These are phyloP conservation scores for Pseudomyrmex flavicornis DNA, from an alignment of 1,140 invertebrate species.

Conservation along the genomic window DNA sequence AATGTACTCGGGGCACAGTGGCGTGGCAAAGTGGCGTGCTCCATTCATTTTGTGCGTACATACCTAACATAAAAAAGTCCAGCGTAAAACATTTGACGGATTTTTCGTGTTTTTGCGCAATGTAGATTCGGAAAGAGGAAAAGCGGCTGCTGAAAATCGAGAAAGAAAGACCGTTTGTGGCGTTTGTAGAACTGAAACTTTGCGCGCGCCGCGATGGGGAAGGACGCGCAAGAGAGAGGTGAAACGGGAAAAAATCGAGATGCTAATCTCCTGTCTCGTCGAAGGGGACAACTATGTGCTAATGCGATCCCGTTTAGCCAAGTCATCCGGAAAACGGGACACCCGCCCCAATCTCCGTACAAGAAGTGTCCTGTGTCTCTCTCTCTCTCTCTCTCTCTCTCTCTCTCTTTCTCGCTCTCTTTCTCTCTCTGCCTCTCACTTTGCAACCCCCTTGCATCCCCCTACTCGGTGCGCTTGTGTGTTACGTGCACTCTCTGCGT, in stretches of 20 bases:
- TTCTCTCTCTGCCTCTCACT: conserved; percentile 8
- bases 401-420: conserved; percentile 15
- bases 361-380: conserved; percentile 54
- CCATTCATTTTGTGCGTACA: conserved; percentile 26
- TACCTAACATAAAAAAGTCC: conserved; percentile 27
- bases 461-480: not conserved
- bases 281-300: conserved; percentile 82
- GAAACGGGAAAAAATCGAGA: conserved; percentile 77
- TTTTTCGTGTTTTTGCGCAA: conserved; percentile 38
- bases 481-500: conserved; percentile 50
- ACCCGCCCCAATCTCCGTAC: conserved; percentile 79
- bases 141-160: not conserved
- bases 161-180: conserved; percentile 16
- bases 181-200: conserved; percentile 3
- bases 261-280: conserved; percentile 82
- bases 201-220: conserved; percentile 17
- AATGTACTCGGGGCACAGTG: conserved; percentile 29
- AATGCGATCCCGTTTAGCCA: conserved; percentile 86
- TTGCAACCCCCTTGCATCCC: conserved; percentile 50
- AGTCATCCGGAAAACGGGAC: conserved; percentile 85
- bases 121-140: not conserved
- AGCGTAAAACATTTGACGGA: conserved; percentile 43
- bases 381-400: conserved; percentile 23
- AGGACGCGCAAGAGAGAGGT: not conserved
- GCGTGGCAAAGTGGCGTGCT: conserved; percentile 19